phyloP scores from a whole-genome alignment of 2,113 vertebrate genomes.

The Camelus bactrianus region DNA sequence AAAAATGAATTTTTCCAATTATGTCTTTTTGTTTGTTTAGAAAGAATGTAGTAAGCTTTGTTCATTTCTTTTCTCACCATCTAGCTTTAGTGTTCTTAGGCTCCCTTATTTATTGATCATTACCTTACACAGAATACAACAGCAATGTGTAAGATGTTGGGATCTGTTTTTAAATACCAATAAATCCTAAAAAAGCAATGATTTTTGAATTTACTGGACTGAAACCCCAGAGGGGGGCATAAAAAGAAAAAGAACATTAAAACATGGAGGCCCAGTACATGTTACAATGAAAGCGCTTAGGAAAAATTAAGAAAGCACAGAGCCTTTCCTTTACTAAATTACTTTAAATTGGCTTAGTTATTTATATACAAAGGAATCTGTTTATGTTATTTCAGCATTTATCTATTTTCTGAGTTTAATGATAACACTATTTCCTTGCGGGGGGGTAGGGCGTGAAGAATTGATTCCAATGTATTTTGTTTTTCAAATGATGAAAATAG shows the following conservation, averaged over 20 bases:
- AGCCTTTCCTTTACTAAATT: conserved; percentile 65
- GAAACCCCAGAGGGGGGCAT: conserved; percentile 65
- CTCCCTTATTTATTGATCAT: conserved; percentile 82
- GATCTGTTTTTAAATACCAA: conserved; percentile 79
- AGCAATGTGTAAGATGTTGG: conserved; percentile 70
- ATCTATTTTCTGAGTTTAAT: conserved; percentile 63
- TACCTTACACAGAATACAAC: conserved; percentile 73
- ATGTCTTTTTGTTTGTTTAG: conserved; percentile 84
- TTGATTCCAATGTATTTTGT: conserved; percentile 18
- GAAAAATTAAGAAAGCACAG: conserved; percentile 65
- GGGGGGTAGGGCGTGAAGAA: not conserved
- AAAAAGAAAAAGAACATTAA: conserved; percentile 71
- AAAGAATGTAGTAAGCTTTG: conserved; percentile 77
- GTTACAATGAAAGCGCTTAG: conserved; percentile 65
- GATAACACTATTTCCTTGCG: conserved; percentile 25
- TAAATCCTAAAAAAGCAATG: conserved; percentile 70
- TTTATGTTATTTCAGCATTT: conserved; percentile 70
- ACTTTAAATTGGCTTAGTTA: conserved; percentile 74
- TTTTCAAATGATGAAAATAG: conserved; percentile 59
- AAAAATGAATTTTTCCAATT: conserved; percentile 87
- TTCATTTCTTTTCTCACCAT: conserved; percentile 73
- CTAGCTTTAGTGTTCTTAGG: conserved; percentile 70
- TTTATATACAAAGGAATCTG: conserved; percentile 66
- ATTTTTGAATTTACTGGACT: conserved; percentile 72
- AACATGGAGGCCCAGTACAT: conserved; percentile 43